These are phyloP conservation scores for Serrognathus titanus DNA, from an alignment of 2,888 invertebrate genomes.

Conservation along the genomic window DNA sequence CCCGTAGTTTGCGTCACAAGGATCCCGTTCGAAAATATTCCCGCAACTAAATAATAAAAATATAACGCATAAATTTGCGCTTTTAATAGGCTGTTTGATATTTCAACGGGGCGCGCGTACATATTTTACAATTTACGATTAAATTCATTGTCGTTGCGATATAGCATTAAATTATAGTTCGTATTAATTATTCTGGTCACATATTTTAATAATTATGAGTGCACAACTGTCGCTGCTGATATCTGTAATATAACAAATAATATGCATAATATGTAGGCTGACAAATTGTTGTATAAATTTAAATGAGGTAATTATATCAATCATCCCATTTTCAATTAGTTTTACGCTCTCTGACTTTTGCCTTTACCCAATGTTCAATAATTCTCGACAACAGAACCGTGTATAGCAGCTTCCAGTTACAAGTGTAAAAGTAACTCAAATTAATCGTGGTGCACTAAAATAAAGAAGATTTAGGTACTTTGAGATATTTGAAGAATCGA, in stretches of 20 bases:
- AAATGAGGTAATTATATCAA: not conserved
- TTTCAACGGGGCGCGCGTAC: not conserved
- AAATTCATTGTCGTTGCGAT: constrained; percentile 8
- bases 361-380: not conserved
- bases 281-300: not conserved
- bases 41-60: too few relatives aligned
- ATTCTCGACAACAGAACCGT: too few relatives aligned
- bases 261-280: not conserved
- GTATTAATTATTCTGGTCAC: constrained; percentile 24
- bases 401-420: too few relatives aligned
- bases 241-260: not conserved
- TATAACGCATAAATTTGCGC: not conserved
- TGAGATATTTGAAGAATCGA: too few relatives aligned
- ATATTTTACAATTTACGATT: constrained; percentile 10
- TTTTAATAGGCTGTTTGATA: constrained; percentile 1
- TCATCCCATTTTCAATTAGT: not conserved
- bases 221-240: constrained; percentile 1
- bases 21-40: too few relatives aligned
- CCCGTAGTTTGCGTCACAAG: too few relatives aligned
- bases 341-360: not conserved
- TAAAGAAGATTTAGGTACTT: too few relatives aligned
- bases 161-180: constrained; percentile 18
- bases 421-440: too few relatives aligned
- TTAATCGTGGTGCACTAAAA: too few relatives aligned
- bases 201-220: constrained; percentile 21